Conservation (phyloP, 2,113 vertebrate genomes). For the Pagrus major region DNA sequence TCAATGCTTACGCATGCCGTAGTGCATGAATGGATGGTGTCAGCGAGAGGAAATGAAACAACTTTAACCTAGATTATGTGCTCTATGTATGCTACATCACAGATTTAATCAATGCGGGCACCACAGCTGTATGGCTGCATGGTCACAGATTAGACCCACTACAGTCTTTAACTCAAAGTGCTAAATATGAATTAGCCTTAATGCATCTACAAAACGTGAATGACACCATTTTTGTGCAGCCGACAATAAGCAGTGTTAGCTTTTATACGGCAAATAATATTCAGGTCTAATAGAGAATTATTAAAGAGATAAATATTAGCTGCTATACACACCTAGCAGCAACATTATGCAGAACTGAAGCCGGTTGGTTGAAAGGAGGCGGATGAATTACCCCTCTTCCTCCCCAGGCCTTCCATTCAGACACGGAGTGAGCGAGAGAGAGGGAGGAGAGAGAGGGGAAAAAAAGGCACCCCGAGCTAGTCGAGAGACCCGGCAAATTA, state of each 20-base stretch:
- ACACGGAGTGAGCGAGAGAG: constrained; percentile 74
- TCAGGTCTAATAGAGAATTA: constrained; percentile 75
- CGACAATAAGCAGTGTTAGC: constrained; percentile 53
- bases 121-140: constrained; percentile 16
- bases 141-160: constrained; percentile 34
- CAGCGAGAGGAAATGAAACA: constrained; percentile 45
- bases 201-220: constrained; percentile 34
- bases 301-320: constrained; percentile 80
- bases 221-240: constrained; percentile 33
- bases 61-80: constrained; percentile 59
- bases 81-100: background rate
- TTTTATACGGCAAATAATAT: constrained; percentile 66
- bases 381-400: constrained; percentile 79
- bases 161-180: constrained; percentile 7
- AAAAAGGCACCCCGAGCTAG: constrained; percentile 76
- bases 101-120: constrained; percentile 42
- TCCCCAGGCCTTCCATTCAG: constrained; percentile 83
- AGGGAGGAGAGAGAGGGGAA: constrained; percentile 41
- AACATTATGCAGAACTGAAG: constrained; percentile 79
- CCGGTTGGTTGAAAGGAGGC: constrained; percentile 75
- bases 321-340: constrained; percentile 74
- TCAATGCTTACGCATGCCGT: constrained; percentile 65
- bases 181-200: constrained; percentile 35
- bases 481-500: constrained; percentile 85
- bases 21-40: constrained; percentile 64